phyloP scores from a whole-genome alignment of 2,797 vertebrate genomes.

The Chrysolophus pictus region DNA sequence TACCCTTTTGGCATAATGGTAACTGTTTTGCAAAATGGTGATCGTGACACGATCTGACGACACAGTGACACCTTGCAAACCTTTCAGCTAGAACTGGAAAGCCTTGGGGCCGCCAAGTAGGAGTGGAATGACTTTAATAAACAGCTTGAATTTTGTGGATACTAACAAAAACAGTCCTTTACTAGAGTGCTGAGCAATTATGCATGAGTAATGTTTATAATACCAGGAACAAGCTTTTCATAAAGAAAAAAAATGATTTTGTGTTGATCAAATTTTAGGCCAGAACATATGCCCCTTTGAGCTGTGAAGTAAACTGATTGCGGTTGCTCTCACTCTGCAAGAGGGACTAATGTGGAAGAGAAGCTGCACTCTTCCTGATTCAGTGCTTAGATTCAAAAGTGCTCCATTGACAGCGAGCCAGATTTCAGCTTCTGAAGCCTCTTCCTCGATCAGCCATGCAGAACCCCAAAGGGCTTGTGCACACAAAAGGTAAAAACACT shows the following conservation, averaged over 20 bases:
- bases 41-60: neutral
- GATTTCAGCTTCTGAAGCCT: conserved; percentile 32
- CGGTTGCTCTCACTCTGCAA: neutral
- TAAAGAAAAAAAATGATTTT: neutral
- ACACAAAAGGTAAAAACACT: neutral
- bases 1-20: neutral
- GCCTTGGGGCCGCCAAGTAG: neutral
- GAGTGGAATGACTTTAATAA: neutral
- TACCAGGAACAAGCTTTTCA: neutral
- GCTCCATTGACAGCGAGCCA: neutral
- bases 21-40: neutral
- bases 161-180: neutral
- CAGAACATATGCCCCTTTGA: neutral
- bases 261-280: neutral
- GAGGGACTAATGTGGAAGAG: neutral
- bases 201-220: neutral
- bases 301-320: neutral
- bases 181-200: neutral
- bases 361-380: conserved; percentile 26
- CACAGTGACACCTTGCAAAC: neutral
- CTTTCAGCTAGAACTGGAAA: neutral
- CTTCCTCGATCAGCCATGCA: conserved; percentile 12
- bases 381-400: conserved; percentile 30
- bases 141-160: neutral
- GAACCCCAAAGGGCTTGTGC: neutral